Evolutionary conservation across 1,140 invertebrate species (phyloP).

Genomic region (Parapsyche elsis): DNA sequence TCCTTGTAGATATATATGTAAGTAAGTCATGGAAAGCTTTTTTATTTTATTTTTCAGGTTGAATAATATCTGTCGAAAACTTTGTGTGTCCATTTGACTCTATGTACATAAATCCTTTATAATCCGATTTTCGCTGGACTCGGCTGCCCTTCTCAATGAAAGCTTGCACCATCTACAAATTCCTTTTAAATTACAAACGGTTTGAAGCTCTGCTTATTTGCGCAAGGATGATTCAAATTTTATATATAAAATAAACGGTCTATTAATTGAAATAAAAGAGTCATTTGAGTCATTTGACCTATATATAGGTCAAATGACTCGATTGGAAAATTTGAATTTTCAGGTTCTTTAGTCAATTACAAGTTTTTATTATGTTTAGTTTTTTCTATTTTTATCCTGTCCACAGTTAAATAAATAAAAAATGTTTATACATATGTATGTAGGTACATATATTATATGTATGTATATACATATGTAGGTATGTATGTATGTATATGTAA

Average conservation of each 20-base stretch:
- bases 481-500: too few relatives aligned
- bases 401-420: too few relatives aligned
- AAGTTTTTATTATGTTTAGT: too few relatives aligned
- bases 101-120: constrained; percentile 1
- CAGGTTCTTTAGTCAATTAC: too few relatives aligned
- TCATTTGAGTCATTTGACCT: too few relatives aligned
- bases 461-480: too few relatives aligned
- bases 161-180: constrained; percentile 16
- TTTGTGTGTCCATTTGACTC: constrained; percentile 21
- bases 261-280: not conserved
- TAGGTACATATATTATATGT: too few relatives aligned
- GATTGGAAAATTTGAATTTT: too few relatives aligned
- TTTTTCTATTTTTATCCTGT: too few relatives aligned
- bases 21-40: not conserved
- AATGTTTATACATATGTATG: too few relatives aligned
- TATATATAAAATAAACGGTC: not conserved
- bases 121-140: constrained; percentile 29
- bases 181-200: constrained; percentile 26
- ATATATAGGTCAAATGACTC: too few relatives aligned
- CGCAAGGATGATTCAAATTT: constrained; percentile 30
- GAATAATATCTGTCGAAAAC: not conserved
- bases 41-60: not conserved
- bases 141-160: not conserved
- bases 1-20: not conserved
- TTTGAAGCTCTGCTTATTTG: constrained; percentile 32